These are phyloP conservation scores for Motacilla alba DNA, from an alignment of 2,113 vertebrate genomes.

Conservation along the genomic window DNA sequence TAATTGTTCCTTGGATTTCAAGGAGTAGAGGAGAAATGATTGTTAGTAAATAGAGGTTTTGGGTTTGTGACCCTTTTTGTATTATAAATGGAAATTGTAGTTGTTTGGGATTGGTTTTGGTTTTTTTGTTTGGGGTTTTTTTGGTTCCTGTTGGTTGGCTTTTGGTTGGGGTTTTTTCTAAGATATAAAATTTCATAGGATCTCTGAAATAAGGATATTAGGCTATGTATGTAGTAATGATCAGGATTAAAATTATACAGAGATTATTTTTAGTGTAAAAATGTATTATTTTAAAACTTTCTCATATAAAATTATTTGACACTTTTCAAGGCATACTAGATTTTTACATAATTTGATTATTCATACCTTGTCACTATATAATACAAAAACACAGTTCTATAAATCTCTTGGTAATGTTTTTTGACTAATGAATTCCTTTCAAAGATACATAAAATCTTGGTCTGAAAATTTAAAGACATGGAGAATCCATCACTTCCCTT, in stretches of 20 bases:
- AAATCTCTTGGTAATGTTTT: neutral
- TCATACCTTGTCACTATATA: neutral
- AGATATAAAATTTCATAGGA: neutral
- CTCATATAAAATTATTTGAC: neutral
- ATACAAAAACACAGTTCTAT: neutral
- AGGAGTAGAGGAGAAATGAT: neutral
- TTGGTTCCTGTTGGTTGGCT: neutral
- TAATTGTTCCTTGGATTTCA: constrained; percentile 65
- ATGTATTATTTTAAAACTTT: neutral
- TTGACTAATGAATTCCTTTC: neutral
- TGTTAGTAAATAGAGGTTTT: constrained; percentile 12
- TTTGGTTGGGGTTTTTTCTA: neutral
- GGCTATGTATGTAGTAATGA: neutral
- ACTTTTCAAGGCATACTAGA: neutral
- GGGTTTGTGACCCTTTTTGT: neutral
- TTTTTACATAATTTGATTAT: neutral
- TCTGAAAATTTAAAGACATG: neutral
- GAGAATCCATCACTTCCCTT: neutral
- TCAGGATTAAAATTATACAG: neutral
- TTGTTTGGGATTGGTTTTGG: neutral
- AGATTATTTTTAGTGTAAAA: neutral
- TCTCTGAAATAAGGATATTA: neutral
- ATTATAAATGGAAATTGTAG: neutral
- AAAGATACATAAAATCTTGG: neutral
- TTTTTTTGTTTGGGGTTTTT: neutral